Evolutionary conservation across 2,113 vertebrate species (phyloP), one percentile per base, ranked within the genome.

Genomic region (Nesogale talazaci): DNA sequence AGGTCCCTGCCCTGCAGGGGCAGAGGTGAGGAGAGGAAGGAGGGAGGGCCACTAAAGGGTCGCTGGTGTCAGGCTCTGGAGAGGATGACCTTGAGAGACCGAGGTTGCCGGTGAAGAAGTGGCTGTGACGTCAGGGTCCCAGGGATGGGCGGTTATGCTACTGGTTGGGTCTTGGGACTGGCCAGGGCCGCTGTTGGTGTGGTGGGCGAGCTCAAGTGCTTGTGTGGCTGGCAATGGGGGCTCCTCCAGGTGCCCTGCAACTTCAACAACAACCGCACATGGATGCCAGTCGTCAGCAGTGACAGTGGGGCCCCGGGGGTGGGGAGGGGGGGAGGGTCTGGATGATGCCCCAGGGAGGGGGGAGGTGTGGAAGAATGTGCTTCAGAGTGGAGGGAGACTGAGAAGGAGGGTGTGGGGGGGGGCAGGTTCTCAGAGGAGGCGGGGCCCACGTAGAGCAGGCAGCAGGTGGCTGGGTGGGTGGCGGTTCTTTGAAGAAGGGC

Each of bases 381-480:
- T 52, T 52, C 46, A 8, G 10, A 0, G 1, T 67, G 74, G 15
- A 40, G 15, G 61, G 25, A 59, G 25, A 4, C 14, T 31, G 46
- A 19, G 0, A 6, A 6, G 31, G 75, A 76, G 72, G 82, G 1
- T 5, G 7, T 17, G 4, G 29, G 2, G 29, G 2, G 14, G 15
- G 14, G 36, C 0, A 10, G 42, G 42, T 46, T 46, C 42, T 46
- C 0, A 6, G n/a, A 2, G 31, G 36, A 6, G 19, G 17, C 4
- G 46, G 52, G 29, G 14, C 34, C 1, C 23, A 23, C 27, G 38
- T 67, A n/a, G 2, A 25, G 70, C 12, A 12, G 59, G 57, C 22
- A 34, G 9, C 46, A 52, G 9, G 46, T 12, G 1, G 46, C 46
- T 52, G 9, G 10, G 46, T 12, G 46, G 25, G 20, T 2, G 14